These are phyloP conservation scores for Ptyas mucosa DNA, from an alignment of 2,113 vertebrate species.

Conservation along the genomic window DNA sequence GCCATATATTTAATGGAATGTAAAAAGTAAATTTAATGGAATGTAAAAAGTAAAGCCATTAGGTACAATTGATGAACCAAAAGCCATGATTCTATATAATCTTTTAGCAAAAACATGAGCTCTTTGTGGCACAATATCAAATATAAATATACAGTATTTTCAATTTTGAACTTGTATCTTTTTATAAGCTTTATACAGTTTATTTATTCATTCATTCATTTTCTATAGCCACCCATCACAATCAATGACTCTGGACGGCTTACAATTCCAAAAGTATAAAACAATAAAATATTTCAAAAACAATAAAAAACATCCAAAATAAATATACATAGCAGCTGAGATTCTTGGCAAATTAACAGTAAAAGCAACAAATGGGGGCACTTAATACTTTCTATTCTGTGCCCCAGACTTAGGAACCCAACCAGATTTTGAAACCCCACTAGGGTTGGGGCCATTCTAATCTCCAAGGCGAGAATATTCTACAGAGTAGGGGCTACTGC, in stretches of 20 bases:
- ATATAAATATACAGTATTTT: not conserved
- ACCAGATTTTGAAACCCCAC: not conserved
- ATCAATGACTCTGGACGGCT: not conserved
- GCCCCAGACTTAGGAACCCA: not conserved
- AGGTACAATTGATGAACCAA: rapidly evolving
- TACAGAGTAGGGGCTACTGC: not conserved
- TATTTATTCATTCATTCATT: not conserved
- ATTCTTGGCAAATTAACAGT: not conserved
- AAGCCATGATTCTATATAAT: not conserved
- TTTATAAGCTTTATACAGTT: not conserved
- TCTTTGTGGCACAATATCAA: not conserved
- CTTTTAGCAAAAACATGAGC: not conserved
- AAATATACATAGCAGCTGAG: not conserved
- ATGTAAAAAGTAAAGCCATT: not conserved
- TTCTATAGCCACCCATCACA: not conserved
- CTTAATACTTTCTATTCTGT: not conserved
- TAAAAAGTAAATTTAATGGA: rapidly evolving
- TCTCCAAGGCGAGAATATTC: not conserved
- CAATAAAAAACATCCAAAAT: not conserved
- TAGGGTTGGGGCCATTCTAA: not conserved
- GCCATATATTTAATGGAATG: rapidly evolving
- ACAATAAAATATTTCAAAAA: not conserved
- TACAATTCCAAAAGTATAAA: not conserved
- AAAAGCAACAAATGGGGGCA: not conserved
- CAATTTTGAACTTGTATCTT: not conserved